Evolutionary conservation across 2,797 vertebrate genomes (phyloP), one percentile per base, ranked within the genome.

Genomic region (Kryptolebias ocellatus): DNA sequence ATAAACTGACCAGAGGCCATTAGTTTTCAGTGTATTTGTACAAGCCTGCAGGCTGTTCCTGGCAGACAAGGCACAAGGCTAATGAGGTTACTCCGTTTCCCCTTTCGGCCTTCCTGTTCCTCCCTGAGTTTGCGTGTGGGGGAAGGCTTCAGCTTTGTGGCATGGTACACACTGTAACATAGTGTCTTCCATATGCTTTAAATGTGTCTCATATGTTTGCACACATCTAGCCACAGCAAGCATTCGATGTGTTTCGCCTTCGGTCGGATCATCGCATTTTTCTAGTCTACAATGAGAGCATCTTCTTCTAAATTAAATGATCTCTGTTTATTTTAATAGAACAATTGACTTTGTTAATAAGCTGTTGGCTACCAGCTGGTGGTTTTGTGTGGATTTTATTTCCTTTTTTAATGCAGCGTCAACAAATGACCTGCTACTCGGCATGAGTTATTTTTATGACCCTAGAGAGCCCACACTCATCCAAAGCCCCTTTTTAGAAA

Each of bases 81-180:
- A 92, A 91, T 87, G 86, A 89, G 90, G 85, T 90, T 90, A 80
- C 84, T 73, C 68, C 56, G 65, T 73, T 89, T 91, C 89, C 89
- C 86, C 83, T 81, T 90, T 80, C 74, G 69, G 82, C 72, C 75
- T 89, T 90, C 85, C 87, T 89, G 81, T 82, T 67, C 64, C 64
- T 64, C 74, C 67, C 64, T 24, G 46, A 74, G 63, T 74, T 65
- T 57, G 47, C 37, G 63, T 58, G 67, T 65, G 64, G 57, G 67
- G 53, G 66, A 14, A 39, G 44, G 55, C 67, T 71, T 64, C 60
- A 39, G 51, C 44, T 74, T 51, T 61, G 51, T 58, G 65, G 58
- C 72, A 53, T 37, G 39, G 62, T 42, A 31, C 62, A 76, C 60
- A 20, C 53, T 49, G 37, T 45, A 60, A 60, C 42, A 10, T 56